Conservation (phyloP, 2,113 vertebrate genomes). For the Silurus meridionalis region DNA sequence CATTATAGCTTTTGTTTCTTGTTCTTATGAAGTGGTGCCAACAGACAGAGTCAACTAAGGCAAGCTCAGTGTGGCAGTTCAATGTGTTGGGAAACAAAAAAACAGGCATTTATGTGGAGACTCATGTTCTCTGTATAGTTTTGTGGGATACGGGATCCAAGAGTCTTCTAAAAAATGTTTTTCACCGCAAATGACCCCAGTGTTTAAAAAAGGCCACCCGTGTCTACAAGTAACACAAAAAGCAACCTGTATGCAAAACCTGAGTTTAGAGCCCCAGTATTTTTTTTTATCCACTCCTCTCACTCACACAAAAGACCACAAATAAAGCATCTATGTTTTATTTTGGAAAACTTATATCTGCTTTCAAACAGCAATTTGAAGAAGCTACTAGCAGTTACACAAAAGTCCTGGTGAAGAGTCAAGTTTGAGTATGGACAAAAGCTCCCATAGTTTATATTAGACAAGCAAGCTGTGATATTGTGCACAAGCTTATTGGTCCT, state of each 20-base stretch:
- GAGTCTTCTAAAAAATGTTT: conserved; percentile 48
- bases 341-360: conserved; percentile 54
- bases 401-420: conserved; percentile 5
- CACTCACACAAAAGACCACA: background rate
- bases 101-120: conserved; percentile 6
- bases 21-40: conserved; percentile 20
- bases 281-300: background rate
- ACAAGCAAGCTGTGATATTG: background rate
- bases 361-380: conserved; percentile 11
- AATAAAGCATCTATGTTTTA: conserved; percentile 56
- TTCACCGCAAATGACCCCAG: conserved; percentile 62
- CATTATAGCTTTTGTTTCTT: conserved; percentile 32
- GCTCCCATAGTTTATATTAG: background rate
- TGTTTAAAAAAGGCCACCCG: conserved; percentile 51
- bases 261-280: conserved; percentile 37
- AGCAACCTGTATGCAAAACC: conserved; percentile 60
- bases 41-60: conserved; percentile 18
- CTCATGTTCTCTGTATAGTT: conserved; percentile 24
- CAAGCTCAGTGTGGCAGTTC: conserved; percentile 14
- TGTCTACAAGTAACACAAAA: conserved; percentile 47
- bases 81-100: background rate
- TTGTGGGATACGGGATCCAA: background rate
- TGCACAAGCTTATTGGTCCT: background rate
- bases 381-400: background rate
- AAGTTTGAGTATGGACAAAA: background rate